Evolutionary conservation across 2,113 vertebrate species (phyloP), one percentile per base, ranked within the genome.

Genomic region (Heterotis niloticus): DNA sequence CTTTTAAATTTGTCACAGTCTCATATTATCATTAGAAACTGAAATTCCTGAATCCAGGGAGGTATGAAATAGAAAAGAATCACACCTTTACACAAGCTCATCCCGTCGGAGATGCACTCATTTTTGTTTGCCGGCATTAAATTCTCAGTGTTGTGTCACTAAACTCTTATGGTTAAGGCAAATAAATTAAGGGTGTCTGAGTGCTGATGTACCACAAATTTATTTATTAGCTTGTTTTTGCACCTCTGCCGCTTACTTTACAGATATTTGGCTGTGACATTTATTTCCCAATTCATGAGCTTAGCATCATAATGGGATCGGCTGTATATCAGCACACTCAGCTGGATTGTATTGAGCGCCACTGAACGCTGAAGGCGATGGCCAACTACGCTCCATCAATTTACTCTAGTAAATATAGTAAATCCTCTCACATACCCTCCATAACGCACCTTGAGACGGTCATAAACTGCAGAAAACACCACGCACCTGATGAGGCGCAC

Each of bases 1-100:
- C 71, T 73, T 74, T 74, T n/a, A 57, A 74, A 74, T 57, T 57
- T 44, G 51, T 57, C n/a, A 62, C 11, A 62, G 59, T 62, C n/a
- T 24, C 71, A 74, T 74, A 20, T 20, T 20, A 11, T 2, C 59
- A 74, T 74, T 74, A 69, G 28, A 69, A 44, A 69, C 7, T 16
- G 34, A 16, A 29, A 16, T 17, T 14, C 24, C 52, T 74, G n/a
- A 54, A 26, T 16, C 34, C 71, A 59, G 23, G 26, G 54, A 44
- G 34, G 34, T 44, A 44, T 44, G 1, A 74, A 59, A 24, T 26
- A 24, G 54, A 10, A 16, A 44, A 59, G 24, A 51, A 26, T 74
- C 10, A 59, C 54, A 59, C 16, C 20, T 57, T 56, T 24, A 5
- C 24, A 28, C 23, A n/a, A 13, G 12, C 51, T 1, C 26, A 26